Percentiles rank a stretch among this genome's conserved stretches.
Conservation (phyloP, 1,140 invertebrate genomes). For the Drosophila mojavensis region DNA sequence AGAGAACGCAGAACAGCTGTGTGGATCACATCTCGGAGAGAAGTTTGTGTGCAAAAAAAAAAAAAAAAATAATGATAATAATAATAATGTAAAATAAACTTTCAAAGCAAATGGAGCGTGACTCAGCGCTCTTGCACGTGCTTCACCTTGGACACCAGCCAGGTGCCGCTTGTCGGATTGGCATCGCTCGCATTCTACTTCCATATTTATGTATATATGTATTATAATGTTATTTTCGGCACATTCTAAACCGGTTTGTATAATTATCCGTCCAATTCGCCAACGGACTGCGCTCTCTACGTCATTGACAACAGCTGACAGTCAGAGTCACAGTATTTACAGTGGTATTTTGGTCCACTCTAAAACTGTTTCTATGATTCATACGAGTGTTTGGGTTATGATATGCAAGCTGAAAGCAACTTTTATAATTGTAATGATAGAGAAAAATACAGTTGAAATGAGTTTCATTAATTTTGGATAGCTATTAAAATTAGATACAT, state of each 20-base stretch:
- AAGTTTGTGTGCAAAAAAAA: slow-evolving; percentile 32
- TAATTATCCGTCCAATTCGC: slow-evolving; percentile 17
- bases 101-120: slow-evolving; percentile 70
- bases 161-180: slow-evolving; percentile 38
- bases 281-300: not conserved
- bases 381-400: slow-evolving; percentile 35
- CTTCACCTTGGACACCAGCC: slow-evolving; percentile 70
- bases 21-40: slow-evolving; percentile 30
- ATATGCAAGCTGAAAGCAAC: slow-evolving; percentile 32
- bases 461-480: too few species aligned
- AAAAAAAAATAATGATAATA: not conserved
- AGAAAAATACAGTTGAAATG: too few species aligned
- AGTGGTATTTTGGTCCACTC: slow-evolving; percentile 27
- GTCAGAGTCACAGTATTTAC: not conserved
- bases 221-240: slow-evolving; percentile 38
- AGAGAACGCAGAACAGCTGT: slow-evolving; percentile 26
- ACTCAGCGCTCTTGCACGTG: slow-evolving; percentile 72
- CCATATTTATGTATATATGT: slow-evolving; percentile 11
- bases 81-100: slow-evolving; percentile 13
- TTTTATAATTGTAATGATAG: too few species aligned
- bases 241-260: slow-evolving; percentile 36
- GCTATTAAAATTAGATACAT: too few species aligned
- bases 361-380: slow-evolving; percentile 28
- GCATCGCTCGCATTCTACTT: slow-evolving; percentile 32
- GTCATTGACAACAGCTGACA: not conserved